Base-by-base conservation (phyloP, 2,888 invertebrate species). In the Pocota personata region DNA sequence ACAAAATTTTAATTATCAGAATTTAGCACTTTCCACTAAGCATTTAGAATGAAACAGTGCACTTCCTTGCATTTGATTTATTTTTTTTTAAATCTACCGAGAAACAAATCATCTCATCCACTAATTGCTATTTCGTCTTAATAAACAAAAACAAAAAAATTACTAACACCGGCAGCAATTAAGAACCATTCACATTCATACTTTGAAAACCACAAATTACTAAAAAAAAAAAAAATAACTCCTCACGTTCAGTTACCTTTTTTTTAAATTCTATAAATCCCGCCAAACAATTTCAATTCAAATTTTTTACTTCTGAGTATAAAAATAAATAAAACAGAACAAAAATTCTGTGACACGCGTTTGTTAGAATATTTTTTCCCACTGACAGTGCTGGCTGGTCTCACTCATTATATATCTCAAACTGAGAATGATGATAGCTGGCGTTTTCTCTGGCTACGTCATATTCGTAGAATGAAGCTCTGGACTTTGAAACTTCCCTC, bases 371-470 rank as follows among this genome's bases (percentile, higher is more conserved):
- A 27, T 66, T 72, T 35, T 37, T 64, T 58, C 30, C 12, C 66
- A 82, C 82, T 82, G 82, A 72, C 40, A 72, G n/a, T n/a, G 40
- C 46, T 32, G 50, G 32, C 52, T 12, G 66, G 30, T 76, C 66
- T 60, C 40, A 52, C 66, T 19, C 40, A 82, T 71, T 79, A 67
- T 80, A 73, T 80, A 80, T 67, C 58, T 58, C 32, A 27, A 37
- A 40, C 19, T 12, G 27, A 8, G 8, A 52, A 64, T 58, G 79
- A 64, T 76, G 48, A 40, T 57, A 66, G 58, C 19, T n/a, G 50
- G 35, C 50, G 30, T 48, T 64, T 72, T 58, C 64, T 8, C 2
- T 19, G 21, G 12, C 48, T 57, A 82, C 75, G 75, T 69, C 75
- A 75, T 21, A 46, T 14, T 2, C 4, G 14, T 14, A 8, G 32